Evolutionary conservation across 2,113 vertebrate species (phyloP).

Genomic region (Pitta sordida): DNA sequence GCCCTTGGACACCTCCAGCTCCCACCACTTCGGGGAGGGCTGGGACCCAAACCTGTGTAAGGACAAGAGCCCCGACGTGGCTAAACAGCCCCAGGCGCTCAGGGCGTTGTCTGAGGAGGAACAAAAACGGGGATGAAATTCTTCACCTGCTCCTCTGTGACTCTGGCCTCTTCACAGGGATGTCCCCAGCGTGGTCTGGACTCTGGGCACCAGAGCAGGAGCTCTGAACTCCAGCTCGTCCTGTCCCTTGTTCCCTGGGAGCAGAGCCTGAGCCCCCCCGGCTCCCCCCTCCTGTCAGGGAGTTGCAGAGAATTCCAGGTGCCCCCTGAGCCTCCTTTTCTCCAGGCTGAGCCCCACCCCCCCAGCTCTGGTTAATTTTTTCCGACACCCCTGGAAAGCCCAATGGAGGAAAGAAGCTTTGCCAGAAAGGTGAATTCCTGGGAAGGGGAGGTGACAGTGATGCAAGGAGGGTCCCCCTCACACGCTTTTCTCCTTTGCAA

Average conservation of each 20-base stretch:
- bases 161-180: fast-evolving
- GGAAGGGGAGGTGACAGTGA: fast-evolving
- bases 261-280: not conserved
- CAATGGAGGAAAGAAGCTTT: not conserved
- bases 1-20: not conserved
- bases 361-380: not conserved
- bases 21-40: fast-evolving
- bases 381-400: fast-evolving
- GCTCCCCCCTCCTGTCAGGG: not conserved
- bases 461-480: fast-evolving
- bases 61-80: fast-evolving
- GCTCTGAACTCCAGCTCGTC: not conserved
- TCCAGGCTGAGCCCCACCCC: not conserved
- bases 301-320: not conserved
- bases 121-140: not conserved
- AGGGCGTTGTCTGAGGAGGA: not conserved
- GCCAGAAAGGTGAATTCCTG: not conserved
- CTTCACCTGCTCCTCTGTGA: fast-evolving
- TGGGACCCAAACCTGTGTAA: not conserved
- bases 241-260: not conserved
- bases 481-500: not conserved
- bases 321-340: not conserved
- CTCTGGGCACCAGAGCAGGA: not conserved
- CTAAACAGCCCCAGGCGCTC: not conserved
- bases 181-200: fast-evolving